Evolutionary conservation across 2,797 vertebrate species (phyloP), one percentile per base, ranked within the genome.

Genomic region (Phyllotis vaccarum): DNA sequence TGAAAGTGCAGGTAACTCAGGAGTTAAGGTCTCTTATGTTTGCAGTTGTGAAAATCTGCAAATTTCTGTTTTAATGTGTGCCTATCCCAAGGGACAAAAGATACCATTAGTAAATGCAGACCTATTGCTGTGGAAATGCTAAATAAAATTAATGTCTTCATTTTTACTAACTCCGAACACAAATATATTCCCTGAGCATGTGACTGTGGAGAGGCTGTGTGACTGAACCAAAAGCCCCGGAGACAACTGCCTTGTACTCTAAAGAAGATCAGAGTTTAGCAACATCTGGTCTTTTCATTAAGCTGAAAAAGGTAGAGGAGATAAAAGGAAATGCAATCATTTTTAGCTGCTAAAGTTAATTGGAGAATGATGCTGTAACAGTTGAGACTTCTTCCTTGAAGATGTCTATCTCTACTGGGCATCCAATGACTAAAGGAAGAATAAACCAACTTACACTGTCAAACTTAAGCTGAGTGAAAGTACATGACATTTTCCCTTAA

Each of bases 131-230:
- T 96, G 79, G 82, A 96, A 94, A 97, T 92, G 94, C 68, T 97
- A 97, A 98, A 97, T 93, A 97, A 98, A 98, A 98, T 96, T 95
- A 97, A 98, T 95, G 90, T 90, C 92, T 94, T 64, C 95, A 91
- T 94, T 97, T 96, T 96, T 97, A 95, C 93, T 94, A 98, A 75
- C 78, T 76, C 76, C 83, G 93, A 97, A 95, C 40, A 89, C 88
- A 96, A 90, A 75, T 70, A 1, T 56, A 96, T 90, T 93, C 94
- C 91, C 92, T 95, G 76, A 64, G 66, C 43, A 72, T 76, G 75
- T 87, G 72, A 81, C 95, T 54, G 46, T 64, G 81, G 56, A 96
- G 68, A 86, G 62, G 83, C 91, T 93, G 85, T 80, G 62, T 95
- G 14, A 96, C 96, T 94, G 86, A 96, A 74, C 83, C 83, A 66